These are phyloP conservation scores for Perithous albicinctus DNA, from an alignment of 2,888 invertebrate species.

Conservation along the genomic window DNA sequence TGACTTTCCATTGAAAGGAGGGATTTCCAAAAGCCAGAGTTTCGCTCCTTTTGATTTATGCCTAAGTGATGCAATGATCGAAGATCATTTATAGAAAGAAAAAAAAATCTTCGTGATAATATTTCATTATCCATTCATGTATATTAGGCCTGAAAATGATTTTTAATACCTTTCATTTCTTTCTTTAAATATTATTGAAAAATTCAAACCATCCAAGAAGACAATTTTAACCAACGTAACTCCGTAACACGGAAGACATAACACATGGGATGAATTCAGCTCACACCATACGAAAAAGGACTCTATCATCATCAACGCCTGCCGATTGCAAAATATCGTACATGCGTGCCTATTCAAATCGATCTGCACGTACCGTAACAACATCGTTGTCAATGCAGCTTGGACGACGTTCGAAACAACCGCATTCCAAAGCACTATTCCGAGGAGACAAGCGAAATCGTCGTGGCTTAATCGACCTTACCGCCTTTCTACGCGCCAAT, in stretches of 20 bases:
- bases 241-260: slow-evolving; percentile 2
- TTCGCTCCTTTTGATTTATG: no score
- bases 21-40: no score
- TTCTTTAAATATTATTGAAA: no score
- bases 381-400: slow-evolving; percentile 71
- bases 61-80: no score
- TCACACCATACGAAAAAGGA: background rate
- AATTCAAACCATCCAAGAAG: background rate
- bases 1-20: no score
- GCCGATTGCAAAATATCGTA: slow-evolving; percentile 44
- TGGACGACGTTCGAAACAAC: slow-evolving; percentile 54
- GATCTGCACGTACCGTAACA: slow-evolving; percentile 8
- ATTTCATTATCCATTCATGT: no score
- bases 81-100: no score
- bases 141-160: no score
- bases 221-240: background rate
- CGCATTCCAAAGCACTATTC: slow-evolving; percentile 67
- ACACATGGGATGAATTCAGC: background rate
- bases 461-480: background rate
- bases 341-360: slow-evolving; percentile 66
- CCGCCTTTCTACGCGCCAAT: no score
- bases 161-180: no score
- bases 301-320: slow-evolving; percentile 17
- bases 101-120: no score
- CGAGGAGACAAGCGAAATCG: background rate